phyloP scores from a whole-genome alignment of 2,888 invertebrate species.

The Lasioglossum leucozonium region DNA sequence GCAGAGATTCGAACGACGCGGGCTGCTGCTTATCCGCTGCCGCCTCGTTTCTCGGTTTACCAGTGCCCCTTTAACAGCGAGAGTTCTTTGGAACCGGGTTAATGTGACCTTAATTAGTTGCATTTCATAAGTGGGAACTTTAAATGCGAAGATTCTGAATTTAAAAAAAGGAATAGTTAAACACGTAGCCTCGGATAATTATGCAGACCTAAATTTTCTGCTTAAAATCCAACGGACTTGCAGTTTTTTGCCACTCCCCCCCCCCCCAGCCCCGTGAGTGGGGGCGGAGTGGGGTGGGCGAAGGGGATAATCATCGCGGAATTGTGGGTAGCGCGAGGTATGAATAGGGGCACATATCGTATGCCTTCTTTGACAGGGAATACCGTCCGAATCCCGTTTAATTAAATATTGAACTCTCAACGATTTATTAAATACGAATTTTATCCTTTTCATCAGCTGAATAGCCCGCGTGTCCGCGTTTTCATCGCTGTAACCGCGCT shows the following conservation, averaged over 20 bases:
- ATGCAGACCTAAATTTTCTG: conserved; percentile 33
- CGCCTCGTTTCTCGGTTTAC: conserved; percentile 10
- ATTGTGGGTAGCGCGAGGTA: background rate
- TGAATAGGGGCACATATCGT: background rate
- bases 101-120: conserved; percentile 57
- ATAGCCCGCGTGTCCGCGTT: background rate
- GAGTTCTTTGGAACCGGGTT: conserved; percentile 52
- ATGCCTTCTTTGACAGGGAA: background rate
- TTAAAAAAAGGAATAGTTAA: conserved; percentile 16
- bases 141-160: conserved; percentile 38
- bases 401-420: background rate
- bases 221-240: conserved; percentile 21
- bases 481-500: background rate
- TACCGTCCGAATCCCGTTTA: background rate
- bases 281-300: too few relatives aligned
- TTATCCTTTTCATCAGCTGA: background rate
- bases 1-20: background rate
- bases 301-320: background rate
- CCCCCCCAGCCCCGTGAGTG: too few relatives aligned
- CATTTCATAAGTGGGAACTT: conserved; percentile 40
- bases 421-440: background rate
- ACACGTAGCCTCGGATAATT: conserved; percentile 39
- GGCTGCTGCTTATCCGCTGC: background rate
- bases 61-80: conserved; percentile 52
- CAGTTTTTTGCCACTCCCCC: background rate